Conservation (phyloP, 2,797 vertebrate genomes). For the Coranthus polyacanthus region DNA sequence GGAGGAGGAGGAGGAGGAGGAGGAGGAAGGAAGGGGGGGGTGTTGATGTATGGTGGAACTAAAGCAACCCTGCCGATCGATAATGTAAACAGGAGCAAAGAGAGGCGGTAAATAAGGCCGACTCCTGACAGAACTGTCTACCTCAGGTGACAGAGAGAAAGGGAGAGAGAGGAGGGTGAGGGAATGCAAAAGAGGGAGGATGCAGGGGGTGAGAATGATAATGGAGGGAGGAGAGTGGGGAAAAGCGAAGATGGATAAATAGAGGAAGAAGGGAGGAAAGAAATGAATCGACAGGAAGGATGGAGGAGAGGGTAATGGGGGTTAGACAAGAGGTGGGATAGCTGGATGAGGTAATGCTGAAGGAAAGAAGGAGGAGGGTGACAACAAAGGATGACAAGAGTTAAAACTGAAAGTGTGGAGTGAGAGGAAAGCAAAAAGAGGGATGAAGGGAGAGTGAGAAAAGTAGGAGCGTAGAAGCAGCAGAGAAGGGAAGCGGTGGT, state of each 20-base stretch:
- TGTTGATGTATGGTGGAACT: constrained; percentile 85
- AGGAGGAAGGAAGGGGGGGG: constrained; percentile 13
- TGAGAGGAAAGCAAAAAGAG: constrained; percentile 7
- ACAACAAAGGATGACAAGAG: constrained; percentile 47
- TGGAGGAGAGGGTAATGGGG: constrained; percentile 49
- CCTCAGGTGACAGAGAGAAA: constrained; percentile 78
- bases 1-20: background rate
- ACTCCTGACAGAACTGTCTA: constrained; percentile 82
- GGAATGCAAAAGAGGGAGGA: constrained; percentile 14
- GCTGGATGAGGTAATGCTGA: constrained; percentile 62
- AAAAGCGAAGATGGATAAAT: constrained; percentile 8
- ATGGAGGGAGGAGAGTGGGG: constrained; percentile 30
- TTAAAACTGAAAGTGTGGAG: constrained; percentile 35
- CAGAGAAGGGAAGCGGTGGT: background rate
- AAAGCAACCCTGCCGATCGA: constrained; percentile 86
- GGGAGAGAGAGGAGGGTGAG: constrained; percentile 24
- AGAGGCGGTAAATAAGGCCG: constrained; percentile 84
- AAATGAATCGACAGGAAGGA: constrained; percentile 13
- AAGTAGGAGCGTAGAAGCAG: constrained; percentile 11
- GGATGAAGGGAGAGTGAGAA: background rate
- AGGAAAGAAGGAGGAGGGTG: constrained; percentile 26
- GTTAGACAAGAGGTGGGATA: constrained; percentile 46
- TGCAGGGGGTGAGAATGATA: constrained; percentile 34
- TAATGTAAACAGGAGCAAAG: constrained; percentile 87
- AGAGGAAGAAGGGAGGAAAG: background rate